phyloP scores from a whole-genome alignment of 2,888 invertebrate species.

The Dioctria rufipes region DNA sequence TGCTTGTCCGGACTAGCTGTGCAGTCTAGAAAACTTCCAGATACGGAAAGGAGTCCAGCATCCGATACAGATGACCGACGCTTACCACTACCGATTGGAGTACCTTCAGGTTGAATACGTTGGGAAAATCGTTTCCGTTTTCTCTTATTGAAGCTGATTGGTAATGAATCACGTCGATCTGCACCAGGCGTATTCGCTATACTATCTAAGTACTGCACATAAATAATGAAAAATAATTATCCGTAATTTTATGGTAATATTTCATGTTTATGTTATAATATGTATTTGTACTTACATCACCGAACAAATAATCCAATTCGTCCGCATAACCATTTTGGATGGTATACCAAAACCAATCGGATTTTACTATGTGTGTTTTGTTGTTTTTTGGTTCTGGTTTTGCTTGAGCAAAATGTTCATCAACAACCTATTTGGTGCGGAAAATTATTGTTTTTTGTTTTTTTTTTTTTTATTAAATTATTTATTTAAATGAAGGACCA shows the following conservation, averaged over 20 bases:
- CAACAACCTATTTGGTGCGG: slow-evolving; percentile 79
- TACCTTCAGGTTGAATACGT: slow-evolving; percentile 69
- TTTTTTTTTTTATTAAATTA: no score
- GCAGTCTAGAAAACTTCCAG: slow-evolving; percentile 91
- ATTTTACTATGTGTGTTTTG: slow-evolving; percentile 85
- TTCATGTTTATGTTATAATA: neutral
- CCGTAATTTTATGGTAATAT: slow-evolving; percentile 31
- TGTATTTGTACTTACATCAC: slow-evolving; percentile 78
- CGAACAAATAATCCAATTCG: slow-evolving; percentile 90
- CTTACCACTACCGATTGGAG: slow-evolving; percentile 74
- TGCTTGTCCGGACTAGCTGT: slow-evolving; percentile 86
- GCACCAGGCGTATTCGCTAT: slow-evolving; percentile 71
- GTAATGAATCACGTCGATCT: slow-evolving; percentile 75
- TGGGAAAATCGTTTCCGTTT: slow-evolving; percentile 85
- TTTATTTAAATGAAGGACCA: no score
- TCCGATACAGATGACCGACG: slow-evolving; percentile 90
- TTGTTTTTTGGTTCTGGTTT: slow-evolving; percentile 80
- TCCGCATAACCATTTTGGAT: slow-evolving; percentile 96
- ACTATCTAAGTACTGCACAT: slow-evolving; percentile 68
- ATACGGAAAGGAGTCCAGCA: slow-evolving; percentile 86
- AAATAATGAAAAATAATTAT: slow-evolving; percentile 26
- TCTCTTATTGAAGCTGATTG: slow-evolving; percentile 74
- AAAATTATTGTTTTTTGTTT: no score
- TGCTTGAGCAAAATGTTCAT: slow-evolving; percentile 81
- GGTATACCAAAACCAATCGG: slow-evolving; percentile 99